A percentile compares a stretch with the other conserved stretches of the same genome.
Evolutionary conservation across 2,888 invertebrate genomes (phyloP).

Genomic region (Apamea sordens): DNA sequence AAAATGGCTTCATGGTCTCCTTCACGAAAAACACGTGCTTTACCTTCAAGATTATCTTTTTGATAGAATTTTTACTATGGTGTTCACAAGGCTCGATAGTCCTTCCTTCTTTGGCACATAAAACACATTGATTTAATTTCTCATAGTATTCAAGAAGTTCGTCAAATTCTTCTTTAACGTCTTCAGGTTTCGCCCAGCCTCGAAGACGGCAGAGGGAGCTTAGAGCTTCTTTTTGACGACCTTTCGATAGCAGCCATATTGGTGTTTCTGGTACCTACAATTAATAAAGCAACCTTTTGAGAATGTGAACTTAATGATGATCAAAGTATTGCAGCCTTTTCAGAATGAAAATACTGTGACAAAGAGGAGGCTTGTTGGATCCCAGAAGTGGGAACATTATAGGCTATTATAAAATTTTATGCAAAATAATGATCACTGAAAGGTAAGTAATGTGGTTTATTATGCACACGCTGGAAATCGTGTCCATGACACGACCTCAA

Average conservation of each 20-base stretch:
- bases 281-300: neutral
- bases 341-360: no score
- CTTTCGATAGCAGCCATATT: constrained; percentile 90
- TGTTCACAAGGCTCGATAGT: constrained; percentile 77
- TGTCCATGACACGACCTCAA: neutral
- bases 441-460: neutral
- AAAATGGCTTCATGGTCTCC: constrained; percentile 88
- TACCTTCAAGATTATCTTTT: constrained; percentile 74
- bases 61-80: constrained; percentile 72
- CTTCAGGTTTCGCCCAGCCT: constrained; percentile 88
- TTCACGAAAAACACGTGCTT: constrained; percentile 86
- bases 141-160: constrained; percentile 86
- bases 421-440: neutral
- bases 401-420: neutral
- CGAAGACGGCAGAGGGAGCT: constrained; percentile 89
- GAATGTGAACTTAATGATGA: neutral
- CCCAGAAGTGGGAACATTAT: neutral
- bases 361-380: neutral
- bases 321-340: neutral
- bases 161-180: constrained; percentile 88
- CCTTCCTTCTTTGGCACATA: constrained; percentile 80
- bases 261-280: constrained; percentile 91
- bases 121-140: constrained; percentile 77
- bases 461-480: neutral
- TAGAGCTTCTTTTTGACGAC: constrained; percentile 88